Conservation (phyloP, 1,140 invertebrate species). For the Aphelenchoides fujianensis region DNA sequence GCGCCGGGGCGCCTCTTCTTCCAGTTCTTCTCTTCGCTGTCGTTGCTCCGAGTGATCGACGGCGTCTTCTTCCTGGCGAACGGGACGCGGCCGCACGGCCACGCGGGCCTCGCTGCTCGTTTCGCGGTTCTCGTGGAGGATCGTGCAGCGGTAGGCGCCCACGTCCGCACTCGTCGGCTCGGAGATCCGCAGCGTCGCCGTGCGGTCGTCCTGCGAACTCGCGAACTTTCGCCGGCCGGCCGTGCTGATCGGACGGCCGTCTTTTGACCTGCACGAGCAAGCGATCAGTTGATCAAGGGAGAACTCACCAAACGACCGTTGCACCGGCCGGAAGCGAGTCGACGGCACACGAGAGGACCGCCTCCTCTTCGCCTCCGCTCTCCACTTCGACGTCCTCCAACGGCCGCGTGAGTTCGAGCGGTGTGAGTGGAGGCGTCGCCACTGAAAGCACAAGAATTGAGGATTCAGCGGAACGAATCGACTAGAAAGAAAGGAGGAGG, state of each 20-base stretch:
- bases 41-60: too few species aligned
- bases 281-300: too few species aligned
- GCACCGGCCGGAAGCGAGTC: neutral
- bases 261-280: conserved; percentile 24
- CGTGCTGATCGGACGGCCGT: conserved; percentile 22
- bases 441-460: too few species aligned
- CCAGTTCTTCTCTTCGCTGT: too few species aligned
- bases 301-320: neutral
- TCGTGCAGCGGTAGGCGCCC: conserved; percentile 16
- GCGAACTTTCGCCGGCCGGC: conserved; percentile 14
- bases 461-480: too few species aligned
- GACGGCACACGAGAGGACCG: neutral
- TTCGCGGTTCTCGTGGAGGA: conserved; percentile 8
- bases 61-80: too few species aligned
- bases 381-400: neutral
- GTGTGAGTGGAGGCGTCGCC: too few species aligned
- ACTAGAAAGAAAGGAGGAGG: too few species aligned
- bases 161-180: neutral
- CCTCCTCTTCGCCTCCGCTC: neutral
- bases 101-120: neutral
- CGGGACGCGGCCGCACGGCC: neutral
- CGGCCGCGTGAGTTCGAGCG: neutral
- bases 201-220: conserved; percentile 10
- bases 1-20: conserved; percentile 4
- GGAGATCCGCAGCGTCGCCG: conserved; percentile 1